Evolutionary conservation across 2,888 invertebrate species (phyloP).

Genomic region (Drosophila peninsularis): DNA sequence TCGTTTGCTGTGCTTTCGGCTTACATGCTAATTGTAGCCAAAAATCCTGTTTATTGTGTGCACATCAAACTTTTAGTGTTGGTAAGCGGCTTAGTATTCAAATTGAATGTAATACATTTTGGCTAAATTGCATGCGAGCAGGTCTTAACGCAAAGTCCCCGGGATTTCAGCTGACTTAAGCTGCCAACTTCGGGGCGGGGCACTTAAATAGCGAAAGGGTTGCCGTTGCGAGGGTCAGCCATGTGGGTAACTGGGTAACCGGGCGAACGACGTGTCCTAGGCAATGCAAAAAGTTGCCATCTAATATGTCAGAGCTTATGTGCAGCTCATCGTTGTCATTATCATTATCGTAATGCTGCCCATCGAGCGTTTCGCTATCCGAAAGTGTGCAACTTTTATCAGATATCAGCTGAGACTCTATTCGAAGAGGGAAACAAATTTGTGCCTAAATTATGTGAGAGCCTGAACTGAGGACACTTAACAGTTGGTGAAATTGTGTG

Average conservation of each 20-base stretch:
- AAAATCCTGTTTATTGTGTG: slow-evolving; percentile 79
- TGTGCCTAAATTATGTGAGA: background rate
- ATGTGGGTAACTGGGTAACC: background rate
- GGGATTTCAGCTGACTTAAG: slow-evolving; percentile 70
- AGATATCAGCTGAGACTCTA: background rate
- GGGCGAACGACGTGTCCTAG: slow-evolving; percentile 4
- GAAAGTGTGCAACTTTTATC: background rate
- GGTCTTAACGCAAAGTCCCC: slow-evolving; percentile 71
- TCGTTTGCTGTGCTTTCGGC: slow-evolving; percentile 49
- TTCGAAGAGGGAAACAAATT: background rate
- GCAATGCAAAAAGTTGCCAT: slow-evolving; percentile 10
- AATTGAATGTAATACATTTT: slow-evolving; percentile 80
- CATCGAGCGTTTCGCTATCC: slow-evolving; percentile 5
- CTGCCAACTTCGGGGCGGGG: slow-evolving; percentile 37
- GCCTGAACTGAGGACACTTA: background rate
- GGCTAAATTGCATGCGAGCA: slow-evolving; percentile 76
- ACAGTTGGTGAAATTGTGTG: no score
- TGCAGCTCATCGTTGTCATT: slow-evolving; percentile 41
- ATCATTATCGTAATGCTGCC: slow-evolving; percentile 35
- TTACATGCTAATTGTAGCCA: slow-evolving; percentile 79
- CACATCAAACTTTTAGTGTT: slow-evolving; percentile 80
- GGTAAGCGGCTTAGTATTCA: slow-evolving; percentile 81
- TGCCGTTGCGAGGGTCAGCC: slow-evolving; percentile 25
- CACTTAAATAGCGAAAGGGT: slow-evolving; percentile 42
- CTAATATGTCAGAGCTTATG: slow-evolving; percentile 58